Conservation (phyloP, 2,113 vertebrate species). For the Plotosus lineatus region DNA sequence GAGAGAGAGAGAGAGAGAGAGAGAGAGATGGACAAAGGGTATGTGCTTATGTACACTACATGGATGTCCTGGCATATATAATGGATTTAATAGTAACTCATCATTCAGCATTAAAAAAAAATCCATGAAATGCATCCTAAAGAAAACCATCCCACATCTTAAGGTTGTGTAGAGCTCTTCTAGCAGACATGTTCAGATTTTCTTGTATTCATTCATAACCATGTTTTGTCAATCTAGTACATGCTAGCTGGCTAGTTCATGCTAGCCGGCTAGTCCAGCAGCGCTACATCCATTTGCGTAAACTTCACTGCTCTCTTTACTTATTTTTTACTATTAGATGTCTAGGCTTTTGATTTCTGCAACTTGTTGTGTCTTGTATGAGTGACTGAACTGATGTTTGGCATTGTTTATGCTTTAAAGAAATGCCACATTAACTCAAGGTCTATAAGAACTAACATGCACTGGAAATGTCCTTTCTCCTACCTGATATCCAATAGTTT, state of each 20-base stretch:
- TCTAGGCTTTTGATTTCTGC: background rate
- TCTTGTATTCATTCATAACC: background rate
- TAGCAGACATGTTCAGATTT: too few species aligned
- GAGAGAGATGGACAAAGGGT: too few species aligned
- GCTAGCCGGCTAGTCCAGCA: background rate
- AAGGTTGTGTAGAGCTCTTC: too few species aligned
- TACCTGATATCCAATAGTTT: conserved; percentile 95
- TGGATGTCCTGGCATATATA: too few species aligned
- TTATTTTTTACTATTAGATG: background rate
- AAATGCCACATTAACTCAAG: background rate
- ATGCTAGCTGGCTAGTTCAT: background rate
- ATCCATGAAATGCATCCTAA: too few species aligned
- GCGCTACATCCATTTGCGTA: background rate
- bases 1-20: too few species aligned
- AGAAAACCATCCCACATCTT: too few species aligned
- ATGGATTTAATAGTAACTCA: too few species aligned
- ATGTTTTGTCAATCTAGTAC: too few species aligned
- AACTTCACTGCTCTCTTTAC: background rate
- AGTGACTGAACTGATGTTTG: background rate
- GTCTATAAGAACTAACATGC: background rate
- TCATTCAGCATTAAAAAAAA: too few species aligned
- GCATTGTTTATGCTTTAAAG: background rate
- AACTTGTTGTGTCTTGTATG: background rate
- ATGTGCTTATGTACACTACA: too few species aligned
- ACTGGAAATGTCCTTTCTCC: conserved; percentile 66